phyloP scores from a whole-genome alignment of 2,888 invertebrate species.

The Calameuta filiformis region DNA sequence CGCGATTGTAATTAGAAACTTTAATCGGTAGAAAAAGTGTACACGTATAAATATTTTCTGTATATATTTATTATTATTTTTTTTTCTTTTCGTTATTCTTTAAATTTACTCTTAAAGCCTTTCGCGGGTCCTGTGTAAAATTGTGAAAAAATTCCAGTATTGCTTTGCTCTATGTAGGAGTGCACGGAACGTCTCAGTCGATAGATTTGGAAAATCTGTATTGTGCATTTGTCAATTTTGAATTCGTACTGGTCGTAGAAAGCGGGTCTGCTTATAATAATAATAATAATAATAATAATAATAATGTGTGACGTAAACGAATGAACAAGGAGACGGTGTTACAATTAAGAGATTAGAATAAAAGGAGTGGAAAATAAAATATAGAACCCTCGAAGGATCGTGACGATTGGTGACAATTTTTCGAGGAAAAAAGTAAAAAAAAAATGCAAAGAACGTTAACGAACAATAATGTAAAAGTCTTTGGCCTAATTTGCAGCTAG shows the following conservation, averaged over 20 bases:
- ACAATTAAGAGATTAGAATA: neutral
- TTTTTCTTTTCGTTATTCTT: neutral
- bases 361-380: neutral
- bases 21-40: too few species aligned
- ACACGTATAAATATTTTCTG: neutral
- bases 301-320: neutral
- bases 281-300: neutral
- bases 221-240: neutral
- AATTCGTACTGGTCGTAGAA: neutral
- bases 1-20: too few species aligned
- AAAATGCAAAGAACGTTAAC: neutral
- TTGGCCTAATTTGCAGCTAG: conserved; percentile 1
- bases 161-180: neutral
- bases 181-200: neutral
- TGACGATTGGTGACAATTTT: neutral
- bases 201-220: neutral
- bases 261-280: neutral
- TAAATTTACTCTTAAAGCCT: neutral
- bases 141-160: neutral
- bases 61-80: neutral
- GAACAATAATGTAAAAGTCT: neutral
- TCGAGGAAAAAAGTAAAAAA: neutral
- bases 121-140: neutral
- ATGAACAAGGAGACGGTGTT: neutral
- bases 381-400: neutral